A percentile compares a stretch with the other conserved stretches of the same genome.
Evolutionary conservation across 2,113 vertebrate genomes (phyloP).

Genomic region (Trematomus loennbergii): DNA sequence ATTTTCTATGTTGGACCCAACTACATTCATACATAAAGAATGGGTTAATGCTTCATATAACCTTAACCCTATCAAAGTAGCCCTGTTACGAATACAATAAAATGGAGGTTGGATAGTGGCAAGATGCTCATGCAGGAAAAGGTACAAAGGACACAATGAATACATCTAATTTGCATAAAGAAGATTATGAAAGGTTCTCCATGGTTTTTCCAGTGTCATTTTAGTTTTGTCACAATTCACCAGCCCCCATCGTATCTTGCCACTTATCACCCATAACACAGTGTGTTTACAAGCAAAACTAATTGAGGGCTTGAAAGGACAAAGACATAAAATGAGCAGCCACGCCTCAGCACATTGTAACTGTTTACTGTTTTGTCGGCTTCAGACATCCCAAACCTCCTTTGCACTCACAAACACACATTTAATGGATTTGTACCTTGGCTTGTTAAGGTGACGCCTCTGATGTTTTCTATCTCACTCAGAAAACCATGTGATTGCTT

Average conservation of each 20-base stretch:
- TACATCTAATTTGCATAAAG: not conserved
- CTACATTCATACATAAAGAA: not conserved
- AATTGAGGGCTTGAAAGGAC: constrained; percentile 5
- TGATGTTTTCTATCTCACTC: not conserved
- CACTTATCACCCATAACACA: not conserved
- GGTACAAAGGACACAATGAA: not conserved
- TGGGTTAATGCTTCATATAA: no score
- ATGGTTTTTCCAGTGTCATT: not conserved
- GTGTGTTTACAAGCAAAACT: constrained; percentile 2
- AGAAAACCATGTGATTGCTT: not conserved
- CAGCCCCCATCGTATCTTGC: not conserved
- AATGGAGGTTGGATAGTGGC: not conserved
- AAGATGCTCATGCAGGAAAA: not conserved
- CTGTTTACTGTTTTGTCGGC: not conserved
- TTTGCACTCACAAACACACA: not conserved
- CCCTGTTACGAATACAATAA: not conserved
- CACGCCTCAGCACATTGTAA: not conserved
- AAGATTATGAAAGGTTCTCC: not conserved
- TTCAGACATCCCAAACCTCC: not conserved
- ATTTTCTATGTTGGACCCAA: not conserved
- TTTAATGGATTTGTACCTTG: not conserved
- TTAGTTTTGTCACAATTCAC: constrained; percentile 15
- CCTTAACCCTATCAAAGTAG: not conserved
- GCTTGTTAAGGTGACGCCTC: not conserved
- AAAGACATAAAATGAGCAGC: constrained; percentile 2